Evolutionary conservation across 1,140 invertebrate genomes (phyloP).

Genomic region (Sesamia nonagrioides): DNA sequence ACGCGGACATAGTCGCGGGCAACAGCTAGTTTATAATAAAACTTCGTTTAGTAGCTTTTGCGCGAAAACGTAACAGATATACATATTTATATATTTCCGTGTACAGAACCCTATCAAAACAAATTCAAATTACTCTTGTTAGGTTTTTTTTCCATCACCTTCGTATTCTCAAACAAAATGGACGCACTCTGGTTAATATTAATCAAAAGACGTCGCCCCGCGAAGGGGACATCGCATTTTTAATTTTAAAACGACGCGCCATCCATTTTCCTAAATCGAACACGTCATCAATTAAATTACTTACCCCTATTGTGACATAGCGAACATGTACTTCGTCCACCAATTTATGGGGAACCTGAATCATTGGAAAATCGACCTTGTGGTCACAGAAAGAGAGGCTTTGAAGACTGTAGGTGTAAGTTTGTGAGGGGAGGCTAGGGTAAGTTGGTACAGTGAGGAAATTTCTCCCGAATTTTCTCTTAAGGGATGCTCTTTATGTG

Average conservation of each 20-base stretch:
- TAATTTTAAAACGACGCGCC: slow-evolving; percentile 65
- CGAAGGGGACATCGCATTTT: slow-evolving; percentile 64
- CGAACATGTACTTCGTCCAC: slow-evolving; percentile 15
- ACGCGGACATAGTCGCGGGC: too few relatives aligned
- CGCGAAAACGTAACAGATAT: too few relatives aligned
- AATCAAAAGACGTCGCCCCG: neutral
- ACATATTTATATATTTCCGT: too few relatives aligned
- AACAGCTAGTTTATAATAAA: too few relatives aligned
- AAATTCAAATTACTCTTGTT: neutral
- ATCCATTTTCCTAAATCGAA: slow-evolving; percentile 78
- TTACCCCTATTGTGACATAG: slow-evolving; percentile 53
- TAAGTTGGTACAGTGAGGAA: slow-evolving; percentile 62
- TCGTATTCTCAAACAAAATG: neutral
- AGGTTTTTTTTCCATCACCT: neutral
- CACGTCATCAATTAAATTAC: slow-evolving; percentile 85
- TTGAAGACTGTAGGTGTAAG: slow-evolving; percentile 27
- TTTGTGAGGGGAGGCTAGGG: slow-evolving; percentile 60
- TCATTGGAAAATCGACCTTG: slow-evolving; percentile 59
- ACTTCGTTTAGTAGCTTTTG: too few relatives aligned
- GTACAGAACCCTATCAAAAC: too few relatives aligned
- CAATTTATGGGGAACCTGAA: neutral
- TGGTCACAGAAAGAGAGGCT: neutral
- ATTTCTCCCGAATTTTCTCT: slow-evolving; percentile 63
- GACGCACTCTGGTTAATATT: neutral
- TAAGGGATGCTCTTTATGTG: slow-evolving; percentile 47